Conservation (phyloP, 2,888 invertebrate genomes). For the Baccha elongata region DNA sequence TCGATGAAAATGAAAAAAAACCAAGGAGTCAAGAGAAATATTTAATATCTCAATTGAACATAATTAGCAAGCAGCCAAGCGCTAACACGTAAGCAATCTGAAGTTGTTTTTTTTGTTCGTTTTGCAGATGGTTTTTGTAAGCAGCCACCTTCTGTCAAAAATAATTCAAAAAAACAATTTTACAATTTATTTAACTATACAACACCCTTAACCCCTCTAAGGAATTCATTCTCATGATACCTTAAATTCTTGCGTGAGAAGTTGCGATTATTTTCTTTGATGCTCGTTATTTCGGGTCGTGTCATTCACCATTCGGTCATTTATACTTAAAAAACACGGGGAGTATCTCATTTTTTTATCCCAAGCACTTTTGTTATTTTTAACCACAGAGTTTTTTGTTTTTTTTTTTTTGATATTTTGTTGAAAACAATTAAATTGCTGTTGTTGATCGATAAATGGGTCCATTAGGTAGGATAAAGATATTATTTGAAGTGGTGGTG, state of each 20-base stretch:
- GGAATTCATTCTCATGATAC: not conserved
- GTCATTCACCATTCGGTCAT: constrained; percentile 42
- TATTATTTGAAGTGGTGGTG: constrained; percentile 41
- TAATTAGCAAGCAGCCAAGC: constrained; percentile 46
- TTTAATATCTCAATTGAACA: constrained; percentile 54
- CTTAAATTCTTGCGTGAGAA: constrained; percentile 1
- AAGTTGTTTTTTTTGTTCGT: not conserved
- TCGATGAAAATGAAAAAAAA: constrained; percentile 19
- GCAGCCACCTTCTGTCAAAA: constrained; percentile 38
- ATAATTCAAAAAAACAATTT: constrained; percentile 50
- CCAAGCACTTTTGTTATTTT: constrained; percentile 17
- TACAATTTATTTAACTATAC: constrained; percentile 33
- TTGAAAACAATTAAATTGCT: constrained; percentile 63
- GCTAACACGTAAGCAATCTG: constrained; percentile 17
- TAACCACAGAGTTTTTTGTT: not conserved
- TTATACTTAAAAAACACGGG: constrained; percentile 16
- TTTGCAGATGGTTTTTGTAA: constrained; percentile 45
- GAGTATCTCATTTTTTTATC: constrained; percentile 33
- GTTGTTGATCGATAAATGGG: constrained; percentile 64
- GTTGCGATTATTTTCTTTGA: constrained; percentile 46
- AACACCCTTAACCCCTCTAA: not conserved
- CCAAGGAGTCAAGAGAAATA: not conserved
- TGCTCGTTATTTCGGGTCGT: constrained; percentile 16
- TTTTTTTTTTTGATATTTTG: constrained; percentile 12
- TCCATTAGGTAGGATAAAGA: constrained; percentile 47